Evolutionary conservation across 2,888 invertebrate genomes (phyloP), one percentile per base, ranked within the genome.

Genomic region (Fragum fragum): DNA sequence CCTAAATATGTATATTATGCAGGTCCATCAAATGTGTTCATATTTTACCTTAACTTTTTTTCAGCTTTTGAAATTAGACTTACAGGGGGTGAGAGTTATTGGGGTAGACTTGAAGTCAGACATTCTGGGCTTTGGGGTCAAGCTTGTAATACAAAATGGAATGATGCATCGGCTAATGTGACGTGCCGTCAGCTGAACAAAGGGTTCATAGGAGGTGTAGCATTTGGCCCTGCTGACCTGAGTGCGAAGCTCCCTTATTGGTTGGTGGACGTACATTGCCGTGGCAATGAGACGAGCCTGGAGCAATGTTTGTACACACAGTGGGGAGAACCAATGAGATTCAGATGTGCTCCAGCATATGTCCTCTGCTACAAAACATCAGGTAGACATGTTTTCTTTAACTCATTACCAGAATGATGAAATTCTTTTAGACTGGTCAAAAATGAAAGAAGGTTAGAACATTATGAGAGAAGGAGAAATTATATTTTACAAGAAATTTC

Each of bases 131-230:
- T 95, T 81, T 97, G 96, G 96, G 97, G 97, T 0, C 96, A 96
- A 81, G 95, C 97, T 6, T 97, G 97, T 92, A 97, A 97, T 90
- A 96, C 97, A 87, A 96, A 96, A 88, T 97, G 97, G 92, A 96
- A 96, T 21, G 93, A 96, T 81, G 95, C 94, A 16, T 96, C 96
- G 87, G 97, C 97, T 0, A 95, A 96, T 88, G 97, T 97, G 0
- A 86, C 91, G 32, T 92, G 92, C 81, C 75, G 87, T 55, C 86
- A 84, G 63, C 74, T 91, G 7, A 90, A 89, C n/a, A 63, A 78
- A 28, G 89, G 88, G 6, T 91, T 81, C 73, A 57, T 70, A 11
- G 90, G 89, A 28, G 92, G 92, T 0, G 87, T 87, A 9, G 86
- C 88, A 5, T 89, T 85, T 66, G 91, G 91, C 7, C 80, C 83